Base-by-base conservation (phyloP, 2,113 vertebrate genomes). In the Centropristis striata region DNA sequence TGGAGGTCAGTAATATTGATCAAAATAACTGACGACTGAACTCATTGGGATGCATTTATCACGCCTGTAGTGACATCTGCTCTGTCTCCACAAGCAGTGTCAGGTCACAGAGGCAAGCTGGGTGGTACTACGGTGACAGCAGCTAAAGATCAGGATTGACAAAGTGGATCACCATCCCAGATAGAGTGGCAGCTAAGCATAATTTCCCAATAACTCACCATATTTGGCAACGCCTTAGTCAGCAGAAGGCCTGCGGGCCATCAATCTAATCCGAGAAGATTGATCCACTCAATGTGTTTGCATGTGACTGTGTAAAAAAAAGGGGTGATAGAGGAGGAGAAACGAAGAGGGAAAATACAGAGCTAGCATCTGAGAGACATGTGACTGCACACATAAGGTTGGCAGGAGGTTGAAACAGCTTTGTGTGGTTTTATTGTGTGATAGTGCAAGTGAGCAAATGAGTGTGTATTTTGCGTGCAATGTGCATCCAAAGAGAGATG, bases 151-250 rank as follows among this genome's bases (percentile, higher is more conserved):
- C 81, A 65, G 59, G 81, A 90, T 71, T 90, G 92, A 93, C 92
- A 92, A 90, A 93, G 88, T 82, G 87, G 85, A 90, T 90, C 82
- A 68, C 86, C 84, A 36, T 77, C 57, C 54, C 55, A 64, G 86
- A 92, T 73, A 73, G 87, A 90, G 80, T 86, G 90, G 84, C 84
- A 84, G 72, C 78, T 55, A 37, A 77, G 78, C 71, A 83, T 91
- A 86, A 87, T 86, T 88, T 80, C 67, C 79, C 84, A 85, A 87
- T 91, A 89, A 86, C 89, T 93, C 87, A 80, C 82, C 55, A 83
- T 90, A 91, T 92, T 92, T 86, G 81, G 80, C 77, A 78, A 83
- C 18, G 59, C 75, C 91, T 92, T 86, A 93, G 83, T 95, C 93
- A 94, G 92, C 92, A 91, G 74, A 92, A 85, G 72, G 59, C 83